Base-by-base conservation (phyloP, 1,140 invertebrate genomes). In the Zaprionus camerounensis region DNA sequence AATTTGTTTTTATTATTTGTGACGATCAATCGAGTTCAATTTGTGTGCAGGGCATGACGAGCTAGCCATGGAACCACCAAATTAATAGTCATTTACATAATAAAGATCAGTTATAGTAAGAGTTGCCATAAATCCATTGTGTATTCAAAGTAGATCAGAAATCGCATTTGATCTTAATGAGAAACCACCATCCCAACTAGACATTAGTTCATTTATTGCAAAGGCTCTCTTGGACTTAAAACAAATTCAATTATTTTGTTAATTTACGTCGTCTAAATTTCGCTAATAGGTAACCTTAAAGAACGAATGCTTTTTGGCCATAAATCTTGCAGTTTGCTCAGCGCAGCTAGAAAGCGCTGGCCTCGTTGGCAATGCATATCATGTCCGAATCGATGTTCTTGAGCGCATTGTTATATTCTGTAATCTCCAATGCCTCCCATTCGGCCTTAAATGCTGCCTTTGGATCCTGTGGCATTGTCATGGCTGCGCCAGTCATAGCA, bases 401-500 rank as follows among this genome's bases (percentile, higher is more conserved):
- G 5, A 99, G 93, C 1, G 96, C 96, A 97, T 97, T 99, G 65
- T 97, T 95, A 93, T 99, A 98, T 62, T 99, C 97, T 26, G 96
- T 97, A 56, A 99, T 98, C 94, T 99, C 98, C 11, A 99, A 94
- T 3, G 98, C 98, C 94, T 99, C 99, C 99, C 99, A 99, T 93
- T 99, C 99, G 1, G 98, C 98, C 93, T 99, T 99, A 92, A 99
- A 99, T 1, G 99, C 99, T 56, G 98, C 98, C 94, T 99, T 99
- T 5, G 99, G 98, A 94, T 99, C 99, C 51, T 96, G 97, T 4
- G 98, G 98, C 96, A 99, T 98, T 2, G 97, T 97, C 96, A 98
- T 98, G 0, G 98, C 98, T 3, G 98, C 97, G 7, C 98, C 98
- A 1, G 97, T 98, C 95, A 99, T 99, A 94, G 99, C 98, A 91